A percentile compares a stretch with the other conserved stretches of the same genome.
Evolutionary conservation across 2,888 invertebrate species (phyloP).

Genomic region (Spialia ferax): DNA sequence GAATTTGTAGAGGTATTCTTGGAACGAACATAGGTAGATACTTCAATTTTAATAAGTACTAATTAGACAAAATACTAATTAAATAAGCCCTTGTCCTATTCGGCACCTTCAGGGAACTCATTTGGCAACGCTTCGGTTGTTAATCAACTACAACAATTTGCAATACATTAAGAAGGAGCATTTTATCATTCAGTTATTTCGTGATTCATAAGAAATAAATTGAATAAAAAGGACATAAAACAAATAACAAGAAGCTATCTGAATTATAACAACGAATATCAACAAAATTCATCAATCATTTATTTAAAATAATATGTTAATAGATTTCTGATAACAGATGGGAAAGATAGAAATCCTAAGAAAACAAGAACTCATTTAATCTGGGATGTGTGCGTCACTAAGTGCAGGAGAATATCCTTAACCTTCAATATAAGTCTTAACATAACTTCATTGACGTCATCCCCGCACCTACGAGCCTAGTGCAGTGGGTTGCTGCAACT

Average conservation of each 20-base stretch:
- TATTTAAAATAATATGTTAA: background rate
- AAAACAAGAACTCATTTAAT: background rate
- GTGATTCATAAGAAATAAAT: too few species aligned
- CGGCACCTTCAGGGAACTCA: background rate
- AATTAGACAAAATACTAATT: constrained; percentile 3
- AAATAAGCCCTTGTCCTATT: constrained; percentile 10
- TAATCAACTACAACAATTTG: background rate
- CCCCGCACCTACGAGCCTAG: background rate
- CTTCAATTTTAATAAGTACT: background rate
- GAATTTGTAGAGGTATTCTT: background rate
- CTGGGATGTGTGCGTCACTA: background rate
- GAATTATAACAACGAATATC: background rate
- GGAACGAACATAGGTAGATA: background rate
- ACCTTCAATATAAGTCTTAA: constrained; percentile 19
- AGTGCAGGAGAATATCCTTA: constrained; percentile 10
- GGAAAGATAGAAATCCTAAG: background rate
- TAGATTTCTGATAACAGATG: too few species aligned
- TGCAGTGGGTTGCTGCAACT: constrained; percentile 37
- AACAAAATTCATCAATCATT: background rate
- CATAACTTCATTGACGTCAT: constrained; percentile 26
- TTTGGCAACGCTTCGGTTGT: background rate
- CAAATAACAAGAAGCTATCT: too few species aligned
- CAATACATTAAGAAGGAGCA: background rate
- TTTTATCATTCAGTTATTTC: background rate
- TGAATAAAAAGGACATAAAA: too few species aligned